Conservation (phyloP, 1,140 invertebrate genomes). For the Cecropterus lyciades region DNA sequence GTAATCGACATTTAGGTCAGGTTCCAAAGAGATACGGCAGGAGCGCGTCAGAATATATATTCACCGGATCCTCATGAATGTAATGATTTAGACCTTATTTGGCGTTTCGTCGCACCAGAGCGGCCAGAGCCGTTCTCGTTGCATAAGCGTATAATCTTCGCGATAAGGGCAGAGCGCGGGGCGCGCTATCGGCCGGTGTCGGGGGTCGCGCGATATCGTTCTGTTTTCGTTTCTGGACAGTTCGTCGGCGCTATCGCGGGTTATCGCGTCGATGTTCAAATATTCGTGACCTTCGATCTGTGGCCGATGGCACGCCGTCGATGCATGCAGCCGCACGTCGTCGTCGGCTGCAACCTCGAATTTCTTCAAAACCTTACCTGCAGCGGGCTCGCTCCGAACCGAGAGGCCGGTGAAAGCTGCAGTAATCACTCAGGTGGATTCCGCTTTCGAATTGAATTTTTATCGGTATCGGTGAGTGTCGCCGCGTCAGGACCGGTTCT, state of each 20-base stretch:
- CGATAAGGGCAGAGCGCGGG: constrained; percentile 37
- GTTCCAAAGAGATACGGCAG: neutral
- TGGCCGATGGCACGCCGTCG: constrained; percentile 22
- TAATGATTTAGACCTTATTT: no score
- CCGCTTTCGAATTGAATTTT: constrained; percentile 78
- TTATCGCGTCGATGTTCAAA: constrained; percentile 39
- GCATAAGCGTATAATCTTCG: constrained; percentile 34
- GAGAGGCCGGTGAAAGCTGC: constrained; percentile 64
- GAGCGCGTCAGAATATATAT: neutral
- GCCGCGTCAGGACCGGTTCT: constrained; percentile 72
- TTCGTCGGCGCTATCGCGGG: constrained; percentile 38
- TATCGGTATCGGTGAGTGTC: constrained; percentile 63
- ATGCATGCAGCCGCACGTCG: constrained; percentile 26
- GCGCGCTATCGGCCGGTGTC: constrained; percentile 43
- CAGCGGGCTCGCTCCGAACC: constrained; percentile 13
- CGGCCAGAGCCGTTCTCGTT: neutral
- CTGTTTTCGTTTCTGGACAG: constrained; percentile 45
- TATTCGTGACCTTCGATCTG: constrained; percentile 27
- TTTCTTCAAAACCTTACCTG: constrained; percentile 18
- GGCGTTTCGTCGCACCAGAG: neutral
- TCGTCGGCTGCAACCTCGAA: constrained; percentile 11
- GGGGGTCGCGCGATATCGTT: constrained; percentile 45
- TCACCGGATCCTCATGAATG: neutral
- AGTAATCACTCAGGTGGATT: constrained; percentile 67
- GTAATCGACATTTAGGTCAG: neutral